Evolutionary conservation across 2,113 vertebrate species (phyloP).

Genomic region (Chionomys nivalis): DNA sequence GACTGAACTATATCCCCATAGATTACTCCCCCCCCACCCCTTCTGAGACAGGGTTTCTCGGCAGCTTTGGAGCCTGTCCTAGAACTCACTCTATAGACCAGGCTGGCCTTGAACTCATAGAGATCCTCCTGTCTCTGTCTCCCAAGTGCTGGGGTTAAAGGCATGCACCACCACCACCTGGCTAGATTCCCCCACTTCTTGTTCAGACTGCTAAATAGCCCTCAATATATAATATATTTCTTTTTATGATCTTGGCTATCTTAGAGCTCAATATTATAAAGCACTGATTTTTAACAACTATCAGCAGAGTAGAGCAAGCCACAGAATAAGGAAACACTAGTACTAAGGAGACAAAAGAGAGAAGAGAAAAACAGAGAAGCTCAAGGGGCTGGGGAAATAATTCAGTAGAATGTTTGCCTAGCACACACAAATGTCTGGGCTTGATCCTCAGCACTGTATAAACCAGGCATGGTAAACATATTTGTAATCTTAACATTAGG

Average conservation of each 20-base stretch:
- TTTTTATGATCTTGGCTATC: conserved; percentile 18
- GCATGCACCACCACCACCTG: too few species aligned
- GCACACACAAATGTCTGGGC: background rate
- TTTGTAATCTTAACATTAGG: background rate
- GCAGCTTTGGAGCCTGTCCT: too few species aligned
- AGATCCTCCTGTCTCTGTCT: too few species aligned
- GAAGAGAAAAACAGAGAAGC: conserved; percentile 26
- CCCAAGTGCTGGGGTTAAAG: too few species aligned
- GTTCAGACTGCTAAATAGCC: conserved; percentile 28
- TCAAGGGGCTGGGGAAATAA: background rate
- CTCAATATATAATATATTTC: conserved; percentile 16
- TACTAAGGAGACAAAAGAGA: background rate
- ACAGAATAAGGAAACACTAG: background rate
- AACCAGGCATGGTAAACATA: background rate
- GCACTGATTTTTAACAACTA: conserved; percentile 1
- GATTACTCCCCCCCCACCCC: background rate
- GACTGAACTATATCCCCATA: background rate
- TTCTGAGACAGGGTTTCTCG: too few species aligned
- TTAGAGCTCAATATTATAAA: conserved; percentile 57
- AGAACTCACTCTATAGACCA: too few species aligned
- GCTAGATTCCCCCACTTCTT: conserved; percentile 13
- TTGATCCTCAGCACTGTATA: background rate
- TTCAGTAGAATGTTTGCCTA: background rate
- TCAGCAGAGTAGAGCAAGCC: background rate
- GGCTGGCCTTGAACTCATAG: too few species aligned